Percentiles rank a stretch among this genome's conserved stretches.
Conservation (phyloP, 2,113 vertebrate species). For the Toxostoma redivivum region DNA sequence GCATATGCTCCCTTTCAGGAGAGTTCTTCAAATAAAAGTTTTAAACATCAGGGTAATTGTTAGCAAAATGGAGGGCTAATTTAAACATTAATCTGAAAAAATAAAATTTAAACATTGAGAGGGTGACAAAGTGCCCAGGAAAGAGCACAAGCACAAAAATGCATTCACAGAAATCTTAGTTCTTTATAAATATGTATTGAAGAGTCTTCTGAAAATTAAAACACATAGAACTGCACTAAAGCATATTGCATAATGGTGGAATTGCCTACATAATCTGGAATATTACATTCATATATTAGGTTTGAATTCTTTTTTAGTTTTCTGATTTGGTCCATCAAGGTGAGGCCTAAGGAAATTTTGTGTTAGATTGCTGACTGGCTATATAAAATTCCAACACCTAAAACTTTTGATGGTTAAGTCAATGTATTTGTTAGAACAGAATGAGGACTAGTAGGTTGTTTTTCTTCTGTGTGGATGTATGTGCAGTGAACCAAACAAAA, state of each 20-base stretch:
- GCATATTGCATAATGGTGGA: neutral
- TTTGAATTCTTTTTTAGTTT: neutral
- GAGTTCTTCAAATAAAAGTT: neutral
- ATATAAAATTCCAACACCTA: neutral
- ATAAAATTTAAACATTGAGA: neutral
- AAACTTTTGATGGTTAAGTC: neutral
- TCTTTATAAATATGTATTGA: neutral
- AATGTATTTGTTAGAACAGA: neutral
- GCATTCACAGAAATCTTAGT: neutral
- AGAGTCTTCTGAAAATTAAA: neutral
- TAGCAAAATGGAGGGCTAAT: neutral
- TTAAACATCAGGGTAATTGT: neutral
- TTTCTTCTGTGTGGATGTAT: neutral
- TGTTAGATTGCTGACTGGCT: neutral
- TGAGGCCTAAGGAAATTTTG: neutral
- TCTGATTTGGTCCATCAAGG: neutral
- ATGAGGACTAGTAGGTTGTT: neutral
- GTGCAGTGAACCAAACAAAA: neutral
- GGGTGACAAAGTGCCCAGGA: accelerated
- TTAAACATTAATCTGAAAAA: neutral
- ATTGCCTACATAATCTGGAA: neutral
- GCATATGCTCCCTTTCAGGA: neutral
- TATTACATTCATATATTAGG: neutral
- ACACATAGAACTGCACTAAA: neutral
- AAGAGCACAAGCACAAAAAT: neutral